These are phyloP conservation scores for Pammene fasciana DNA, from an alignment of 2,888 invertebrate genomes.

Conservation along the genomic window DNA sequence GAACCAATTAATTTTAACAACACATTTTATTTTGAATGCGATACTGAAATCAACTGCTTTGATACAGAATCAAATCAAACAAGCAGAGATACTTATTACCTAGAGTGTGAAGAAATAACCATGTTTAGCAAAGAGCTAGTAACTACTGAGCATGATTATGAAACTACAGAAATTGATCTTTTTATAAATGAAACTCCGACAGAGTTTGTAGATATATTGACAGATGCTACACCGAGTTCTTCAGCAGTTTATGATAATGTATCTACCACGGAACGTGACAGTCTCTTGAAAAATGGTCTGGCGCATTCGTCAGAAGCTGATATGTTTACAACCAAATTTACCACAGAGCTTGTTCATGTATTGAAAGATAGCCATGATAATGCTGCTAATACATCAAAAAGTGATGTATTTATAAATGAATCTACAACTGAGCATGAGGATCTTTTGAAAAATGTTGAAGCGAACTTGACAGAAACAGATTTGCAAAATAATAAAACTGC, in stretches of 20 bases:
- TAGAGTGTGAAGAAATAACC: slow-evolving; percentile 22
- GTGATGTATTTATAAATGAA: background rate
- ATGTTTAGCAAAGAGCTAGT: background rate
- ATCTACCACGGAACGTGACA: background rate
- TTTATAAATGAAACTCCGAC: background rate
- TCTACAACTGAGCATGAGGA: background rate
- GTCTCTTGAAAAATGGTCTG: background rate
- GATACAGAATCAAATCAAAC: slow-evolving; percentile 2
- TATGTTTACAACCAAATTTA: background rate
- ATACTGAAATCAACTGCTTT: slow-evolving; percentile 14
- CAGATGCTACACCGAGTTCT: no score
- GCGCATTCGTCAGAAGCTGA: background rate
- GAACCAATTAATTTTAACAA: background rate
- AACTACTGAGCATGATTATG: no score
- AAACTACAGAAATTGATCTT: no score
- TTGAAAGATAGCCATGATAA: no score
- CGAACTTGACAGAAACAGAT: background rate
- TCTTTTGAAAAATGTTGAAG: background rate
- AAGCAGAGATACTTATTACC: background rate
- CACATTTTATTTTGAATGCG: slow-evolving; percentile 24
- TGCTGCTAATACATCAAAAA: no score
- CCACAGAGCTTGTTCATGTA: background rate
- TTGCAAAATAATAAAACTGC: background rate
- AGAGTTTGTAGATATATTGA: background rate
- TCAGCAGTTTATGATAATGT: background rate